Base-by-base conservation (phyloP, 2,797 vertebrate species). In the Phylloscopus collybita region DNA sequence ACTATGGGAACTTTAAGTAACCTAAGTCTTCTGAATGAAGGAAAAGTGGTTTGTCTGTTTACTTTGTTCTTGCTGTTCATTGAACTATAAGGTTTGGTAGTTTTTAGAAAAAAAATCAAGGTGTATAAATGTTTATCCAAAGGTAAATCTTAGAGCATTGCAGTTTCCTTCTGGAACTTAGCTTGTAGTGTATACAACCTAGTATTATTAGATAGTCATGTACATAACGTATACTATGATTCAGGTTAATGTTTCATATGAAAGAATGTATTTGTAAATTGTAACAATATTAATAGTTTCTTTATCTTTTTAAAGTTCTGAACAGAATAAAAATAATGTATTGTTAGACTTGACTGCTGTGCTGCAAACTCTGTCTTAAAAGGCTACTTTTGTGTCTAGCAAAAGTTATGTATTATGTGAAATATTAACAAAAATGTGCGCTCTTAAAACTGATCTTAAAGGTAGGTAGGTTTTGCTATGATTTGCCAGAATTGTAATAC, bases 231-330 rank as follows among this genome's bases (percentile, higher is more conserved):
- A 96, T 92, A 90, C 72, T 95, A 71, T 97, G 96, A 97, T 97
- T 97, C 97, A 97, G 97, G 94, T 97, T 97, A 95, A 94, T 97
- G 96, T 97, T 98, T 98, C 97, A 94, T 96, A 97, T 97, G 95
- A 96, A 98, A 97, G 97, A 98, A 98, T 97, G 97, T 98, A 98
- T 97, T 97, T 98, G 97, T 98, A 98, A 97, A 98, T 96, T 97
- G 97, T 98, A 97, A 96, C 66, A 92, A 91, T 76, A 97, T 97
- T 87, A 96, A 86, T 97, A 97, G 97, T 97, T 97, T 95, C 96
- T 91, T 93, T 95, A 95, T 84, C 88, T 97, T 98, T 97, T 98
- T 96, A 89, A 97, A 97, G 92, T 97, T 97, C 97, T 97, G 90
- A 92, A 92, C 96, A 95, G 86, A 97, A 95, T 92, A 94, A 96